Evolutionary conservation across 2,113 vertebrate species (phyloP), one percentile per base, ranked within the genome.

Genomic region (Platanista minor): DNA sequence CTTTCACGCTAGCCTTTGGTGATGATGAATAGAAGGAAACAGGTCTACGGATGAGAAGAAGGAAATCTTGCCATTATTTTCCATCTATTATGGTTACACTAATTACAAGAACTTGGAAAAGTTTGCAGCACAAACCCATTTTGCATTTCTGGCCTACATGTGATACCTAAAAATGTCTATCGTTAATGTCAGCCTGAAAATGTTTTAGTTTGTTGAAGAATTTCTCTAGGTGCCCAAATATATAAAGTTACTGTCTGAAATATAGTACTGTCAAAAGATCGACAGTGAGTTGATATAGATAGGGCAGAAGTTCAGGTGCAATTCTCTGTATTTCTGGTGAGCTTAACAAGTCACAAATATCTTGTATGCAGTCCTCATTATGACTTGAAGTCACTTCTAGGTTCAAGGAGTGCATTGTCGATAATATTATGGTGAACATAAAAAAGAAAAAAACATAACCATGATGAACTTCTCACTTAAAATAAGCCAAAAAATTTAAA

Each of bases 341-440:
- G 78, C 29, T 91, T 95, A 95, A 97, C 87, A 97, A 96, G 90
- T 67, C 95, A 97, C 95, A 96, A 86, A 96, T 87, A 95, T 74
- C 82, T 94, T 96, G 85, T 74, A 33, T 89, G 77, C 41, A 91
- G 49, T 83, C 84, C 67, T 97, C 93, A 87, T 95, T 96, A 92
- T 75, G 72, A 94, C 36, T 69, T 93, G 90, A 91, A 71, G 88
- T 94, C 61, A 83, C 41, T 90, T 83, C 87, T 83, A 83, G 75
- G 33, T 91, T 78, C 78, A 95, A 66, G 66, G 57, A 80, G 43
- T 78, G 12, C 64, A 82, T 64, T 52, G 52, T 13, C 87, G 91
- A 87, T 62, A 87, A 64, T 80, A 59, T 54, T 57, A 96, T 80
- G 36, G 78, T 87, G 91, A 86, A 39, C 72, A 78, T 88, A 95